Base-by-base conservation (phyloP, 1,140 invertebrate genomes). In the Gonatopus flavifemur region DNA sequence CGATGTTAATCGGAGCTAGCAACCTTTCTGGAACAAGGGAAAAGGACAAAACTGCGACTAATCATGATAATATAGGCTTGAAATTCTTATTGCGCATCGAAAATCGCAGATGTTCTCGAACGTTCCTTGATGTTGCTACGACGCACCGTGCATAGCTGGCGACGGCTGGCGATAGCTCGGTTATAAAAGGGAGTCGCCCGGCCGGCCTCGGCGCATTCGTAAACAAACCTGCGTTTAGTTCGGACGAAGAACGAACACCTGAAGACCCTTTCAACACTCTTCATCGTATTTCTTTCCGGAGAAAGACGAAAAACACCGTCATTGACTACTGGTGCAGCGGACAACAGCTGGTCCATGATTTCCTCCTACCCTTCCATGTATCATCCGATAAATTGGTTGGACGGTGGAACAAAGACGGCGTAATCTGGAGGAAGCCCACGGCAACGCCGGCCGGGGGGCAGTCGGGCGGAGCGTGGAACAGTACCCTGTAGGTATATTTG, bases 401-500 rank as follows among this genome's bases (percentile, higher is more conserved):
- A n/a, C n/a, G n/a, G n/a, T n/a, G n/a, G n/a, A n/a, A n/a, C n/a
- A n/a, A n/a, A n/a, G n/a, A n/a, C n/a, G n/a, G n/a, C n/a, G n/a
- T n/a, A n/a, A n/a, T n/a, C n/a, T n/a, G n/a, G n/a, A n/a, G n/a
- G n/a, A n/a, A n/a, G n/a, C n/a, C 44, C 37, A 41, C 20, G 32
- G 15, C n/a, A n/a, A n/a, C n/a, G n/a, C n/a, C n/a, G 38, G 56
- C 50, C 12, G 38, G 64, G 59, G 52, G 57, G 35, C 54, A 38
- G 68, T 67, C n/a, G n/a, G n/a, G 69, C 70, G 69, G 73, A 74
- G 66, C 72, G 71, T 67, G 62, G n/a, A n/a, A 68, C 66, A 70
- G 64, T 70, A 69, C 66, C 69, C 72, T 69, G 74, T 76, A 67
- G 62, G 75, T 76, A 61, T n/a, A n/a, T n/a, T n/a, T n/a, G n/a